Evolutionary conservation across 2,797 vertebrate genomes (phyloP), one percentile per base, ranked within the genome.

Genomic region (Bovichtus diacanthus): DNA sequence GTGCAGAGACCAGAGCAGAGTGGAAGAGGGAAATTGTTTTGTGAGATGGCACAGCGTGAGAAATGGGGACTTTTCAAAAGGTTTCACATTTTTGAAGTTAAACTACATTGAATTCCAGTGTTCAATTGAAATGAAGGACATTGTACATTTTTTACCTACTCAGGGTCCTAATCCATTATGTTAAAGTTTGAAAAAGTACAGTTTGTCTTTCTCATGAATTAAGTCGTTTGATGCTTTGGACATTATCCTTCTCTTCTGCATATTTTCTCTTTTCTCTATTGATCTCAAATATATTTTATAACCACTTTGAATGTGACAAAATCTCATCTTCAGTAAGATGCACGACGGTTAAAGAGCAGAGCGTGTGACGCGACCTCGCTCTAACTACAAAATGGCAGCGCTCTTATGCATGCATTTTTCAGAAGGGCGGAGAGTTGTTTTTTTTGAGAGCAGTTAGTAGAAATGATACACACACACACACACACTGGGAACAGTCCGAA

Each of bases 331-430:
- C 6, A 31, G 2, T 69, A 66, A 9, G 70, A 55, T 2, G 2
- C 11, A 9, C 2, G 4, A 1, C 0, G n/a, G 41, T 25, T 59
- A 70, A 74, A 74, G 76, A 21, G 31, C 27, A 41, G 13, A 50
- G 55, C 18, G n/a, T n/a, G 31, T 34, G 31, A 10, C 10, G 19
- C 9, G 41, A 59, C 46, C n/a, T 49, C 34, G 51, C 61, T 50
- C 18, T 56, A 10, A 73, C 25, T 18, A 39, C 63, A 71, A 58
- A 75, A 72, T 44, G 50, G 46, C 19, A 59, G 34, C 19, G 1
- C 29, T 69, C 23, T 53, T 63, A 60, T 43, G 76, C 59, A 82
- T 86, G 53, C 27, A 56, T 75, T 75, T 84, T 79, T 84, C 41
- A 84, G 46, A 53, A 70, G 63, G 70, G 53, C 55, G 39, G 12